These are phyloP conservation scores for Neosilurus hyrtlii DNA, from an alignment of 2,797 vertebrate genomes.

Conservation along the genomic window DNA sequence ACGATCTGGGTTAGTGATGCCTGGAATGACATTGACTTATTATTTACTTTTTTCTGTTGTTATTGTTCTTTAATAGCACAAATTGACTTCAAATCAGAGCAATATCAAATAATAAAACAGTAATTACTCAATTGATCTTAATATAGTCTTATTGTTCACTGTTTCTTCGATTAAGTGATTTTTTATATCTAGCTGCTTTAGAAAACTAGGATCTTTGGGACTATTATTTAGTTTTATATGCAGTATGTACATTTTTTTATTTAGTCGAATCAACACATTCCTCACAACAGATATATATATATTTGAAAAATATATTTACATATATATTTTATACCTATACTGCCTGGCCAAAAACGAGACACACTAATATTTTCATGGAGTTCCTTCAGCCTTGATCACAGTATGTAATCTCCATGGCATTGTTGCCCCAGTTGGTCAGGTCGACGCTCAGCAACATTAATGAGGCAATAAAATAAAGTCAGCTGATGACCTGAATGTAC, in stretches of 20 bases:
- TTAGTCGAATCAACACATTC: neutral
- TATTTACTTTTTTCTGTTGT: neutral
- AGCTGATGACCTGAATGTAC: too few species aligned
- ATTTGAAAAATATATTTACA: too few species aligned
- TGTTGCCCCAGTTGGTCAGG: too few species aligned
- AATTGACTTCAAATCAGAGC: neutral
- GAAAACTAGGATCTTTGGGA: neutral
- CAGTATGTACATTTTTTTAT: neutral
- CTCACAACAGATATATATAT: neutral
- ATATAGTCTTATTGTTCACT: neutral
- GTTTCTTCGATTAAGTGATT: slow-evolving; percentile 10
- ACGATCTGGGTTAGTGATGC: neutral
- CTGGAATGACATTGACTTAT: neutral
- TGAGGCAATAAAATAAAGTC: too few species aligned
- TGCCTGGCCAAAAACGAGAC: too few species aligned
- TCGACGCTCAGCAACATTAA: too few species aligned
- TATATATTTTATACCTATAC: too few species aligned
- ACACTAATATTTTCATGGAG: too few species aligned
- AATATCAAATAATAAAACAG: neutral
- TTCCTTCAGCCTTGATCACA: too few species aligned
- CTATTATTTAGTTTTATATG: neutral
- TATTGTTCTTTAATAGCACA: slow-evolving; percentile 13
- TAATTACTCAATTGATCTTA: neutral
- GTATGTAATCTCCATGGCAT: too few species aligned
- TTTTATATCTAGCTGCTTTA: neutral